phyloP scores from a whole-genome alignment of 2,888 invertebrate species.

The Andrena praecox region DNA sequence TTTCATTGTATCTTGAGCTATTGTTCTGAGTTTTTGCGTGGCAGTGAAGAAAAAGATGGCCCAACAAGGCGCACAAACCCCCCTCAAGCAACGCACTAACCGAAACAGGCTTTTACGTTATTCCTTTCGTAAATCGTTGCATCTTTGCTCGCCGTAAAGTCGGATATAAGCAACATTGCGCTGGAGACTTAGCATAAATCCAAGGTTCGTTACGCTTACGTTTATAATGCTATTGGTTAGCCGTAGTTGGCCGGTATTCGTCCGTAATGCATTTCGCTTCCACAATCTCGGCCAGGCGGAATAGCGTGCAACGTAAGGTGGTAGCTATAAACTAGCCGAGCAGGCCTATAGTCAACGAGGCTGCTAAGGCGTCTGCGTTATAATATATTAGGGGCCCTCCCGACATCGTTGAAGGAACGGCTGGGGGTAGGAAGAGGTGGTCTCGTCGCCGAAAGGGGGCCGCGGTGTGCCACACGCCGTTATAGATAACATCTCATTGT shows the following conservation, averaged over 20 bases:
- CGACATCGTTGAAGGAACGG: constrained; percentile 50
- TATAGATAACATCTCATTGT: constrained; percentile 82
- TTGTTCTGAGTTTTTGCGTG: no score
- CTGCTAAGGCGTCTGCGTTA: constrained; percentile 69
- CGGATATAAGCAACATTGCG: constrained; percentile 2
- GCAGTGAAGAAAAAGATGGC: no score
- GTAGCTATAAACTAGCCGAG: constrained; percentile 79
- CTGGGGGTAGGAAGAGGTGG: constrained; percentile 52
- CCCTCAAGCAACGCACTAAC: neutral
- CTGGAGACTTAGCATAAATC: constrained; percentile 29
- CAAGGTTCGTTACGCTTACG: constrained; percentile 48
- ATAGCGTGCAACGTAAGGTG: constrained; percentile 73
- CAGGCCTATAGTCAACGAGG: constrained; percentile 59
- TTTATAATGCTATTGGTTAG: constrained; percentile 58
- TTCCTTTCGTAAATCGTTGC: neutral
- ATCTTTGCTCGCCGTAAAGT: neutral
- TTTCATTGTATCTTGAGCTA: no score
- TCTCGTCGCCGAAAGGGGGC: constrained; percentile 64
- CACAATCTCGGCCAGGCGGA: constrained; percentile 71
- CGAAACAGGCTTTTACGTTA: neutral
- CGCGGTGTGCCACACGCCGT: constrained; percentile 72
- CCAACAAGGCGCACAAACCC: no score
- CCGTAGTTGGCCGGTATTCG: constrained; percentile 62
- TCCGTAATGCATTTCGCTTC: constrained; percentile 76
- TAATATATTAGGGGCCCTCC: constrained; percentile 70